A percentile compares a stretch with the other conserved stretches of the same genome.
phyloP scores from a whole-genome alignment of 1,140 invertebrate species.

The Prorops nasuta region DNA sequence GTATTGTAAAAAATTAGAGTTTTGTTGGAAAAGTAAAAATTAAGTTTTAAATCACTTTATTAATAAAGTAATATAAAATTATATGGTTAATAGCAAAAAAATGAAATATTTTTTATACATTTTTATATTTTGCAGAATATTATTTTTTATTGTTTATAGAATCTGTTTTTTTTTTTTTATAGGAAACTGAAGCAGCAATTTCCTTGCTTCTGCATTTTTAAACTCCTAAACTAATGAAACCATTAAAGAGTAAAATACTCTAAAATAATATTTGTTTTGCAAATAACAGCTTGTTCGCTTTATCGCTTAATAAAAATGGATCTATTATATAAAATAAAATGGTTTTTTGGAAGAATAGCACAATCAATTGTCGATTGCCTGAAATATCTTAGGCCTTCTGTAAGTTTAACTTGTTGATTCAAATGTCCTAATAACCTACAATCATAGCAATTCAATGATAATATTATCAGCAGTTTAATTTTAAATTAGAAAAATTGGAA shows the following conservation, averaged over 20 bases:
- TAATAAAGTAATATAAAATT: too few relatives aligned
- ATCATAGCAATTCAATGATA: slow-evolving; percentile 8
- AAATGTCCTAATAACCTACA: slow-evolving; percentile 6
- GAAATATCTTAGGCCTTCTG: slow-evolving; percentile 29
- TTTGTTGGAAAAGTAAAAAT: too few relatives aligned
- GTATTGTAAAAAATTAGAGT: too few relatives aligned
- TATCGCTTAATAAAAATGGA: slow-evolving; percentile 24
- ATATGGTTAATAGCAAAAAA: too few relatives aligned
- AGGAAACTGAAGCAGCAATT: neutral
- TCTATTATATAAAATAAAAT: slow-evolving; percentile 15
- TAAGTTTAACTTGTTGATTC: slow-evolving; percentile 33
- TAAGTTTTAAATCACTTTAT: too few relatives aligned
- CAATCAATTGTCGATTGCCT: slow-evolving; percentile 24
- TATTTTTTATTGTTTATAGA: neutral
- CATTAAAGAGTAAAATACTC: slow-evolving; percentile 3
- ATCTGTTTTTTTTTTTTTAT: neutral
- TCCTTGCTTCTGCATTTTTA: slow-evolving; percentile 3
- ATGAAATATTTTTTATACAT: too few relatives aligned
- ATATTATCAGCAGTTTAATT: slow-evolving; percentile 1
- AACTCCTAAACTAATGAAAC: neutral
- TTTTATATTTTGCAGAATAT: too few relatives aligned
- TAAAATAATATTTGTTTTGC: too few relatives aligned
- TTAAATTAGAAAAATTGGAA: slow-evolving; percentile 21
- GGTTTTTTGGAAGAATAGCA: slow-evolving; percentile 22
- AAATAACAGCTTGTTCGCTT: slow-evolving; percentile 7